Conservation (phyloP, 2,888 invertebrate species). For the Sphinx pinastri region DNA sequence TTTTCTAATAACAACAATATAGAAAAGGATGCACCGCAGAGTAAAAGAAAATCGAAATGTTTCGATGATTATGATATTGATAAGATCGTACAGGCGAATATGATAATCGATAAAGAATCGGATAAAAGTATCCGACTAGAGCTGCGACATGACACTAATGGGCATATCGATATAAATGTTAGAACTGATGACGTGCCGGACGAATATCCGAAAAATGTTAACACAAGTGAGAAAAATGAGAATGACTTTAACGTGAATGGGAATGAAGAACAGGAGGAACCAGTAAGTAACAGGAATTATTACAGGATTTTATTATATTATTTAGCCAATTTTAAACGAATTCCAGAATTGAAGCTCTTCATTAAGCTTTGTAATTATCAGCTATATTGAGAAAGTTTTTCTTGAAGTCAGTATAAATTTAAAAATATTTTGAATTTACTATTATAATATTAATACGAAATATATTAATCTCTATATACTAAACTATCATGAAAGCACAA, state of each 20-base stretch:
- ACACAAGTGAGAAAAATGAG: constrained; percentile 47
- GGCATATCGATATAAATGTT: constrained; percentile 37
- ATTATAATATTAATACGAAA: too few relatives aligned
- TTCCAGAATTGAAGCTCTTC: too few relatives aligned
- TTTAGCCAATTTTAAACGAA: too few relatives aligned
- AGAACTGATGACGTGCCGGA: constrained; percentile 39
- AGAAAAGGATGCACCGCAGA: constrained; percentile 50
- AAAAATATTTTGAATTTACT: too few relatives aligned
- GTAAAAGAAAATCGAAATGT: constrained; percentile 58
- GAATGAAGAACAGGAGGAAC: constrained; percentile 46
- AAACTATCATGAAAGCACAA: too few relatives aligned
- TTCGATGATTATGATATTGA: constrained; percentile 56
- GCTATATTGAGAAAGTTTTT: too few relatives aligned
- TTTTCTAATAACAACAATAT: constrained; percentile 58
- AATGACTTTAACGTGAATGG: constrained; percentile 51
- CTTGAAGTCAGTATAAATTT: too few relatives aligned
- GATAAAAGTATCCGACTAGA: constrained; percentile 66
- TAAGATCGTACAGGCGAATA: constrained; percentile 64
- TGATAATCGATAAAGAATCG: constrained; percentile 64
- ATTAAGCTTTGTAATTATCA: too few relatives aligned
- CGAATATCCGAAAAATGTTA: constrained; percentile 52
- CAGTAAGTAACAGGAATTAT: constrained; percentile 51
- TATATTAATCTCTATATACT: too few relatives aligned
- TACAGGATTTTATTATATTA: background rate
- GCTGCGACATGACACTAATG: constrained; percentile 51